phyloP scores from a whole-genome alignment of 2,113 vertebrate genomes.

The Butastur rufipennis region DNA sequence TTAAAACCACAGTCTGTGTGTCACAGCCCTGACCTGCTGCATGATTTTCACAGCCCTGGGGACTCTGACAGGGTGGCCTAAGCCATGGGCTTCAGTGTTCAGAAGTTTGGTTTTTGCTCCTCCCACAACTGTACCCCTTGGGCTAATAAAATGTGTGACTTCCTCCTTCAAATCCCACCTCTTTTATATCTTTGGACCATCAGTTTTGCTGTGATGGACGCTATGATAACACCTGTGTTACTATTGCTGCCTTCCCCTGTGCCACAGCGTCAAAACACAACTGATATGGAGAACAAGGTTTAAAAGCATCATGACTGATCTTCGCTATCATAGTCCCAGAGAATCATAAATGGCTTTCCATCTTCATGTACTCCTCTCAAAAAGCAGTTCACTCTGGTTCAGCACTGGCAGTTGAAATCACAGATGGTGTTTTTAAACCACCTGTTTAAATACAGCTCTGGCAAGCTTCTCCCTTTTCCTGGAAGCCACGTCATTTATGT shows the following conservation, averaged over 20 bases:
- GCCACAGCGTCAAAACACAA: neutral
- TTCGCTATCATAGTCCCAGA: neutral
- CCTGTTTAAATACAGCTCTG: conserved; percentile 22
- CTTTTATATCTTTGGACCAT: neutral
- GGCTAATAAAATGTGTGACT: neutral
- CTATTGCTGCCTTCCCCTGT: neutral
- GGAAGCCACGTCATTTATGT: neutral
- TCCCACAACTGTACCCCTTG: neutral
- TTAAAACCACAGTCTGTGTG: neutral
- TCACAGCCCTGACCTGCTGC: neutral
- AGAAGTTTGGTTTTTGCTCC: neutral
- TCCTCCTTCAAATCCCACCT: neutral
- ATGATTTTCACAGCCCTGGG: neutral
- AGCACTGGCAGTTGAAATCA: conserved; percentile 1
- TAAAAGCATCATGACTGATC: neutral
- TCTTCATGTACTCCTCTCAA: neutral
- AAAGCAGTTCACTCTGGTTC: neutral
- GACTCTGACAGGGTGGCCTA: neutral
- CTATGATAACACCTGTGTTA: neutral
- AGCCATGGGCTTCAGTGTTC: neutral
- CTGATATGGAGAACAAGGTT: neutral
- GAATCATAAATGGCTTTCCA: neutral
- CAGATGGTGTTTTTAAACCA: conserved; percentile 39
- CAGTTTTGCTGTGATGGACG: neutral
- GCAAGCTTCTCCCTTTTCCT: neutral